A percentile compares a stretch with the other conserved stretches of the same genome.
These are phyloP conservation scores for Macquaria ambigua DNA, from an alignment of 2,113 vertebrate genomes.

Conservation along the genomic window DNA sequence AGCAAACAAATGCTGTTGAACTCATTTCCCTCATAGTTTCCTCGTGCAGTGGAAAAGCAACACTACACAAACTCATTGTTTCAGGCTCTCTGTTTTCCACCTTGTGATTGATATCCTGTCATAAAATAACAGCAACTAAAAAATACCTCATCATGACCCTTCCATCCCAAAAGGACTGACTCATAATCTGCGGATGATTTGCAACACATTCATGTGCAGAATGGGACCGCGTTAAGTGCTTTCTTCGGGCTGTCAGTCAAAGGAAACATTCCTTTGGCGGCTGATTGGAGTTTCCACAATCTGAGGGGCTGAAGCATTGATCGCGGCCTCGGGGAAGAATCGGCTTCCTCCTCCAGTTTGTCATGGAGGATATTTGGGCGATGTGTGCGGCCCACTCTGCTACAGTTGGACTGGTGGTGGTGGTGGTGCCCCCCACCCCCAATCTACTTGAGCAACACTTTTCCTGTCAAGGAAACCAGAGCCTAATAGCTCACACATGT, in stretches of 20 bases:
- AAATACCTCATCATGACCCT: not conserved
- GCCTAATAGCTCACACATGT: constrained; percentile 73
- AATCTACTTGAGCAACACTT: constrained; percentile 47
- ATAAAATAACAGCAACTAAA: not conserved
- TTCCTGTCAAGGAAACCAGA: constrained; percentile 65
- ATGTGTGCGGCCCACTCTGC: constrained; percentile 14
- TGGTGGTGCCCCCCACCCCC: not conserved
- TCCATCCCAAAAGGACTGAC: not conserved
- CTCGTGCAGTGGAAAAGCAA: not conserved
- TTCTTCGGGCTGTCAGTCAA: constrained; percentile 23
- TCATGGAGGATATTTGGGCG: constrained; percentile 18
- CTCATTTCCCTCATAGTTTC: not conserved
- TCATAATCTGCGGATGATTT: constrained; percentile 32
- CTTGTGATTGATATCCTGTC: constrained; percentile 3
- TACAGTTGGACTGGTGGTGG: constrained; percentile 17
- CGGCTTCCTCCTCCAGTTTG: not conserved
- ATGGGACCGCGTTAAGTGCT: not conserved
- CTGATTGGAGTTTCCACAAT: constrained; percentile 48
- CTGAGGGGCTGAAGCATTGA: constrained; percentile 15
- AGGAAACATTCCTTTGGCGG: constrained; percentile 45
- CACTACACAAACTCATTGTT: not conserved
- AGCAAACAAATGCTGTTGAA: not conserved
- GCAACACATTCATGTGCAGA: not conserved
- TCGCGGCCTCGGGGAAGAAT: constrained; percentile 12
- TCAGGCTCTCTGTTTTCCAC: not conserved